Percentiles rank a stretch among this genome's conserved stretches.
Evolutionary conservation across 2,888 invertebrate genomes (phyloP).

Genomic region (Lordiphosa fenestrarum): DNA sequence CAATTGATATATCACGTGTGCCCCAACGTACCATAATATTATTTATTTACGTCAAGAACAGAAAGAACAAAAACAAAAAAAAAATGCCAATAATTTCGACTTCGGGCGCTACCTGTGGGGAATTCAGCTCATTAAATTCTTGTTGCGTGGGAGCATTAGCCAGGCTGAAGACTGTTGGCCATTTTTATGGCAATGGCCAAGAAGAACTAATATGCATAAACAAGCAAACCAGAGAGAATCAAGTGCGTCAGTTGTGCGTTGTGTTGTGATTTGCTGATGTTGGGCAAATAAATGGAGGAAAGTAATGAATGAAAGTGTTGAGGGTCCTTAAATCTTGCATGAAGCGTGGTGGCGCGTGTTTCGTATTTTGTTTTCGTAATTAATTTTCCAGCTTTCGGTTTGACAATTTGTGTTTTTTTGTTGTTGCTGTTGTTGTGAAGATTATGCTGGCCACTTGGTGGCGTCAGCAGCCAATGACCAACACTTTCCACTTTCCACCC

Average conservation of each 20-base stretch:
- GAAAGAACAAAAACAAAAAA: too few relatives aligned
- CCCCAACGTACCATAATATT: constrained; percentile 35
- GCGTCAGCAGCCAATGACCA: constrained; percentile 63
- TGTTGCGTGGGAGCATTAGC: constrained; percentile 29
- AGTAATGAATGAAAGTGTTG: constrained; percentile 2
- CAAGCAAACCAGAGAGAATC: constrained; percentile 20
- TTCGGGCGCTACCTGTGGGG: constrained; percentile 49
- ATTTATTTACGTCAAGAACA: constrained; percentile 43
- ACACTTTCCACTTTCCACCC: constrained; percentile 43
- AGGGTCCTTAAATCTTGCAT: background rate
- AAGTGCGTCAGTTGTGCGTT: constrained; percentile 44
- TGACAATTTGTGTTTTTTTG: constrained; percentile 21
- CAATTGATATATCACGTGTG: constrained; percentile 53
- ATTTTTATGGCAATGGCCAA: constrained; percentile 32
- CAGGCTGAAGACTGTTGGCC: constrained; percentile 27
- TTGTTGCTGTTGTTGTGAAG: constrained; percentile 9
- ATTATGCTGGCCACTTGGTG: constrained; percentile 31
- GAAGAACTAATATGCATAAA: constrained; percentile 55
- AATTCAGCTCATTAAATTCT: constrained; percentile 45
- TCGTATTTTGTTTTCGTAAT: constrained; percentile 34
- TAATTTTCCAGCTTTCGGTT: constrained; percentile 47
- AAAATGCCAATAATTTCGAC: constrained; percentile 18
- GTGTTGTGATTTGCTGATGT: constrained; percentile 11
- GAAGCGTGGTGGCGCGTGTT: constrained; percentile 24
- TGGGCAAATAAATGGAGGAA: constrained; percentile 2